phyloP scores from a whole-genome alignment of 2,888 invertebrate genomes.

The Trachelus tabidus region DNA sequence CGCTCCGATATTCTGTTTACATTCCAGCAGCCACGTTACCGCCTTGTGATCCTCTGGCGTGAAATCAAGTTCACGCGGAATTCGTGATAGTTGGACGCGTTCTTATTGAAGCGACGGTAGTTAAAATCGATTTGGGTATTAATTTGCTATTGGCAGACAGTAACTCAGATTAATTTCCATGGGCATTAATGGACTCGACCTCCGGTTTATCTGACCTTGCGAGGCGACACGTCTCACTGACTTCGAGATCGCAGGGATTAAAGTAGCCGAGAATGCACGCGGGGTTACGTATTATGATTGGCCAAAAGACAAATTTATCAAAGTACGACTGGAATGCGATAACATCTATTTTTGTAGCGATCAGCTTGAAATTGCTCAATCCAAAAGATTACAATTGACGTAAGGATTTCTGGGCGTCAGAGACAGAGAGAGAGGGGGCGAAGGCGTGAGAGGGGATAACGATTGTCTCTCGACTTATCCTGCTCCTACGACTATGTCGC shows the following conservation, averaged over 20 bases:
- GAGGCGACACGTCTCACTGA: not conserved
- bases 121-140: not conserved
- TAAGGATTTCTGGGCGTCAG: not conserved
- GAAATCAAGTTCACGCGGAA: not conserved
- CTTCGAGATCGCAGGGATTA: not conserved
- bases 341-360: not conserved
- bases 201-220: not conserved
- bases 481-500: not conserved
- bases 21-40: not conserved
- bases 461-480: not conserved
- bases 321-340: not conserved
- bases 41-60: not conserved
- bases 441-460: not conserved
- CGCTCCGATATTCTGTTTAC: not conserved
- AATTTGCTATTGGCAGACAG: not conserved
- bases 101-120: not conserved
- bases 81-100: not conserved
- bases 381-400: not conserved
- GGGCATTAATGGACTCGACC: not conserved
- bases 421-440: no score
- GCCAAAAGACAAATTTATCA: not conserved
- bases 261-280: not conserved
- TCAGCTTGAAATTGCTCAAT: not conserved
- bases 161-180: not conserved
- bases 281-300: not conserved